Evolutionary conservation across 1,140 invertebrate genomes (phyloP), one percentile per base, ranked within the genome.

Genomic region (Ips nitidus): DNA sequence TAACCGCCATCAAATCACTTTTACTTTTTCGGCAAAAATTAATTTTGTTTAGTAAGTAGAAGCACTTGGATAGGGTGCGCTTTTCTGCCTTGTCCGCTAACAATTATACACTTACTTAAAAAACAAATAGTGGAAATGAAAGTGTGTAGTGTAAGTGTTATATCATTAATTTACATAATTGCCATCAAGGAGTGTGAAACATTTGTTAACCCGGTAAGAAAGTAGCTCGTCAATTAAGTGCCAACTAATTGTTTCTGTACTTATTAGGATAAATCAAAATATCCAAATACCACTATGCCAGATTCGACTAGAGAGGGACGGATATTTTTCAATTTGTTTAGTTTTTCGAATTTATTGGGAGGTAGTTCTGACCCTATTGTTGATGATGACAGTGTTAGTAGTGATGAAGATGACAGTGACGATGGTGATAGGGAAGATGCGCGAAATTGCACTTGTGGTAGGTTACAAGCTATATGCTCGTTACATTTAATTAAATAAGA

Each of bases 271-370:
- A 59, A 58, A 67, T 0, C 36, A 40, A 67, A 67, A 43, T 59
- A 43, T 22, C 38, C 6, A n/a, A 69, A 69, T 43, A 38, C 52
- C 38, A 43, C 59, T 1, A 4, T 37, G 8, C 2, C n/a, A 4
- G 5, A 38, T 8, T n/a, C 41, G 1, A 47, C 41, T 6, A 71
- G 74, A 83, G 66, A 82, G 77, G 4, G 81, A 81, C 55, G 84
- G 82, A 86, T 89, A 78, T 81, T 89, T 63, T 89, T 89, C 71
- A 88, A 89, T 75, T 85, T 89, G 53, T 88, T 88, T 72, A 85
- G 86, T 41, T 80, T 88, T 41, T 78, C 80, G 47, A 77, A 77
- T 47, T 71, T 76, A 1, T 82, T 84, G 38, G 79, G 78, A 2
- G 65, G 42, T 4, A 81, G 80, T 56, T 83, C 82, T 40, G 82